Conservation (phyloP, 2,888 invertebrate genomes). For the Caenorhabditis sulstoni region DNA sequence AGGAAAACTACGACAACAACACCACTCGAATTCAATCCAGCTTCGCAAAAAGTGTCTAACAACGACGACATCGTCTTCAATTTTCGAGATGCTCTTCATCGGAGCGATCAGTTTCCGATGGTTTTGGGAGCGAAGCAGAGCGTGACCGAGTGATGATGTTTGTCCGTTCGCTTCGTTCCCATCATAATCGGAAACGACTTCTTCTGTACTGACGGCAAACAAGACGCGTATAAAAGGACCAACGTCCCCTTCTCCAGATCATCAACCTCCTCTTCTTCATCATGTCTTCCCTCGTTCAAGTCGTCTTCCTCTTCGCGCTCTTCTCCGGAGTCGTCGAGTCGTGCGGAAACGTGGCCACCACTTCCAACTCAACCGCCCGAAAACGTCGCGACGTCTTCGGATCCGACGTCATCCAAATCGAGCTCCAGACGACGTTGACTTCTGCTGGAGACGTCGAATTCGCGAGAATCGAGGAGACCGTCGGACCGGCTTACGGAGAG, state of each 20-base stretch:
- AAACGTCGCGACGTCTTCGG: constrained; percentile 10
- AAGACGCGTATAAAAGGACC: too few species aligned
- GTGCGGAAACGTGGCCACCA: constrained; percentile 8
- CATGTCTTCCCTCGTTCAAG: background rate
- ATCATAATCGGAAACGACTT: too few species aligned
- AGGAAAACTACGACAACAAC: too few species aligned
- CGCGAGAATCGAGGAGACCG: constrained; percentile 18
- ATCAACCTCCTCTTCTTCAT: background rate
- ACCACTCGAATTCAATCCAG: too few species aligned
- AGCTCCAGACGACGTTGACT: constrained; percentile 25
- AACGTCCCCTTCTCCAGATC: background rate
- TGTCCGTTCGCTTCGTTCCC: too few species aligned
- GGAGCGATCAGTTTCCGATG: too few species aligned
- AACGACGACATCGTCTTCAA: too few species aligned
- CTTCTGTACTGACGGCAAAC: too few species aligned
- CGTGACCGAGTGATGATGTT: too few species aligned
- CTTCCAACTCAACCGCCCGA: background rate
- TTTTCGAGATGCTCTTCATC: too few species aligned
- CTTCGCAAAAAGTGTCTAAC: too few species aligned
- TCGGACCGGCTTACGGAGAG: constrained; percentile 3
- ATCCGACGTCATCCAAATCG: constrained; percentile 19
- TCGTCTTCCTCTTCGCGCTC: background rate
- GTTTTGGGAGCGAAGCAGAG: too few species aligned
- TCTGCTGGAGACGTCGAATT: constrained; percentile 27
- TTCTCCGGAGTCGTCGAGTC: background rate